Conservation (phyloP, 2,113 vertebrate species). For the Lasiurus borealis region DNA sequence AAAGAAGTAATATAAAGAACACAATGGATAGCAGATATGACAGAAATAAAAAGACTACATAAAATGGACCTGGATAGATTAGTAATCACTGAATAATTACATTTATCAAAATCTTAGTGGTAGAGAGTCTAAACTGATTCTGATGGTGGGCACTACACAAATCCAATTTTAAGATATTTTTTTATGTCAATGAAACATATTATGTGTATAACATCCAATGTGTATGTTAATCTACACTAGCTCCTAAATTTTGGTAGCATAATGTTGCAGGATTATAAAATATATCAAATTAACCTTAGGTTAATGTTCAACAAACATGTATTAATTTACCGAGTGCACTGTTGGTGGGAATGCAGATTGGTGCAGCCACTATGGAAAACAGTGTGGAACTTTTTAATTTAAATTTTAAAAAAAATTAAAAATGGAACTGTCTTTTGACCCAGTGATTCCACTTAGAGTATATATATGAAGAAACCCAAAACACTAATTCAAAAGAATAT, state of each 20-base stretch:
- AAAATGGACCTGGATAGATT: background rate
- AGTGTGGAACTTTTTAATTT: background rate
- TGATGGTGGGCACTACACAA: background rate
- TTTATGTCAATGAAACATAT: background rate
- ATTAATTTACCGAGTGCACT: background rate
- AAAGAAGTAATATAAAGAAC: background rate
- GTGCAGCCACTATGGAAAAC: background rate
- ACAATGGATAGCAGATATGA: background rate
- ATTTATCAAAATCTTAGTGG: constrained; percentile 26
- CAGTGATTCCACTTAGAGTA: background rate
- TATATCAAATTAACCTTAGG: background rate
- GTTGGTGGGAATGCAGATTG: background rate
- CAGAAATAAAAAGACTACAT: background rate
- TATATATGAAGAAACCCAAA: background rate
- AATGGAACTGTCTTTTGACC: background rate
- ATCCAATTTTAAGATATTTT: constrained; percentile 1
- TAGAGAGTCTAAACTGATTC: background rate
- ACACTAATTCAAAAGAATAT: background rate
- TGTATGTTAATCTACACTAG: background rate
- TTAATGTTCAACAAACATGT: background rate
- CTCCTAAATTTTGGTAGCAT: background rate
- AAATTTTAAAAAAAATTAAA: background rate
- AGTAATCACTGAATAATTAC: background rate
- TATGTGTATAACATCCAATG: background rate
- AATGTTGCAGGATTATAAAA: background rate